Conservation (phyloP, 2,888 invertebrate genomes). For the Theretra japonica region DNA sequence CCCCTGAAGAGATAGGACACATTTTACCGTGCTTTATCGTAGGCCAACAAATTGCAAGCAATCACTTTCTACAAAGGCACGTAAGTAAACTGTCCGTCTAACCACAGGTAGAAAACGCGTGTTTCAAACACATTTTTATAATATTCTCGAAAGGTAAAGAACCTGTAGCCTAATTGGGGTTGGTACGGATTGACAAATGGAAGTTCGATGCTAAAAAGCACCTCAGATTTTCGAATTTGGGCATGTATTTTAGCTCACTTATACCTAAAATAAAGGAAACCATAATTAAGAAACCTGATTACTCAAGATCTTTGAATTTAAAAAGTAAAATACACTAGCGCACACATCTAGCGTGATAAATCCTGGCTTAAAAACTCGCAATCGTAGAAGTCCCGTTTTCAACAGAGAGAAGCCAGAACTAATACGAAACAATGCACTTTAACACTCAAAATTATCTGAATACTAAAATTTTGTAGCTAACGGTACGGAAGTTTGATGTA, state of each 20-base stretch:
- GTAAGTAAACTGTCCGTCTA: neutral
- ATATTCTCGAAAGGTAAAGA: neutral
- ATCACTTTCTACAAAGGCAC: conserved; percentile 13
- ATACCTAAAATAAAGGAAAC: no score
- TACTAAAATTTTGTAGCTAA: neutral
- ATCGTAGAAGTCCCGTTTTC: no score
- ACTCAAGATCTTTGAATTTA: no score
- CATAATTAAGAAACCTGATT: no score
- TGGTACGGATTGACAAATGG: no score
- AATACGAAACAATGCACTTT: neutral
- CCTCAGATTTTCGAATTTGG: no score
- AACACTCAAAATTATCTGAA: neutral
- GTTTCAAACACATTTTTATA: neutral
- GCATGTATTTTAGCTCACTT: no score
- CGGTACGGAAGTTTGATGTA: neutral
- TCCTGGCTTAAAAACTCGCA: no score
- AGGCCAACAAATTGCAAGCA: neutral
- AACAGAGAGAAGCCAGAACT: neutral
- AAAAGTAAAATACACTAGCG: no score
- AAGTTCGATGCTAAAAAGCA: no score
- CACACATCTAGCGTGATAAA: no score
- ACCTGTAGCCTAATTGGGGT: no score
- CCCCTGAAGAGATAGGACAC: neutral
- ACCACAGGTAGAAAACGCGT: neutral
- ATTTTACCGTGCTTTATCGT: conserved; percentile 19